phyloP scores from a whole-genome alignment of 2,888 invertebrate genomes.

The Chrysopilus asiliformis region DNA sequence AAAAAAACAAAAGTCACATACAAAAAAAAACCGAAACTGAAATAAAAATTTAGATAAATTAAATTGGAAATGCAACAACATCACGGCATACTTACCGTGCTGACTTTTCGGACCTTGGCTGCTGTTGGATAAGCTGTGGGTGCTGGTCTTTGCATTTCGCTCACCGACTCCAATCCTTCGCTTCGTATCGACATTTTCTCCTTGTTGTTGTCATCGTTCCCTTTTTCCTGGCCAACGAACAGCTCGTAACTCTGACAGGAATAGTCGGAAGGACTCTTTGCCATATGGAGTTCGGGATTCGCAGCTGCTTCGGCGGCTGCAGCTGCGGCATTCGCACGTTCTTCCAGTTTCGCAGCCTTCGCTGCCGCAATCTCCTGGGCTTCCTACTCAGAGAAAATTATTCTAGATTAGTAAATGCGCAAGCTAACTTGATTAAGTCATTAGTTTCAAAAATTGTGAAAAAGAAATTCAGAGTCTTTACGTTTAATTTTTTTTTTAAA shows the following conservation, averaged over 20 bases:
- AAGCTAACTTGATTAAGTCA: too few relatives aligned
- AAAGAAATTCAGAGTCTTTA: too few relatives aligned
- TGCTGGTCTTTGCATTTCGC: constrained; percentile 53
- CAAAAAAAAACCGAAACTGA: too few relatives aligned
- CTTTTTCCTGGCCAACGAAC: constrained; percentile 79
- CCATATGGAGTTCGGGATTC: constrained; percentile 46
- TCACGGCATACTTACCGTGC: constrained; percentile 61
- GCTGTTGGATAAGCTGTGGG: constrained; percentile 38
- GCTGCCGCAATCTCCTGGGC: constrained; percentile 68
- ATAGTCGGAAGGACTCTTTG: constrained; percentile 83
- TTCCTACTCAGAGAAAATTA: too few relatives aligned
- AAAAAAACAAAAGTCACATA: too few relatives aligned
- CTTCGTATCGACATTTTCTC: constrained; percentile 85
- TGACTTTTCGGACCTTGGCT: constrained; percentile 77
- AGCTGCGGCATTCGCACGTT: constrained; percentile 49
- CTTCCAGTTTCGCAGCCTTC: constrained; percentile 39
- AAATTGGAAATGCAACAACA: too few relatives aligned
- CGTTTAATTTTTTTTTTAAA: too few relatives aligned
- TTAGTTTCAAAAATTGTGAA: too few relatives aligned
- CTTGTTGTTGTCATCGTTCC: constrained; percentile 79
- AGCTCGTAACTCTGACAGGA: constrained; percentile 87
- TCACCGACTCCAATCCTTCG: constrained; percentile 80
- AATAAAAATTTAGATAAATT: too few relatives aligned
- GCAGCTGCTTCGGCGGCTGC: constrained; percentile 34
- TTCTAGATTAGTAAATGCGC: too few relatives aligned